Evolutionary conservation across 2,888 invertebrate genomes (phyloP).

Genomic region (Platerodrilus igneus): DNA sequence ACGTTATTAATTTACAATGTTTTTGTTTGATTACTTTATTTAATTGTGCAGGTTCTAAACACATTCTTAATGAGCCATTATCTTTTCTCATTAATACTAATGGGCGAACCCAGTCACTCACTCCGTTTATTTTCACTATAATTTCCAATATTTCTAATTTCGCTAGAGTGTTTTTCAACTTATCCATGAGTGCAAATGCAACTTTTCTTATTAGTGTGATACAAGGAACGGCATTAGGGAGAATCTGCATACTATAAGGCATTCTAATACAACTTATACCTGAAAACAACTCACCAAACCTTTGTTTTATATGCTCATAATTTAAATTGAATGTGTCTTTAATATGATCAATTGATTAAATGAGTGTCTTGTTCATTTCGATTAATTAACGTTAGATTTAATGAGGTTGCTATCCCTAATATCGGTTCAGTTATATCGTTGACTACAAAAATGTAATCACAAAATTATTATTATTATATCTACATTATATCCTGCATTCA

Average conservation of each 20-base stretch:
- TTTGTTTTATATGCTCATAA: too few species aligned
- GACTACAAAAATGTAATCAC: too few species aligned
- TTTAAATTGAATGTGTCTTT: too few species aligned
- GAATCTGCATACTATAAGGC: conserved; percentile 16
- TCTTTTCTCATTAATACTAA: conserved; percentile 23
- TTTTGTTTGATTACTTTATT: conserved; percentile 21
- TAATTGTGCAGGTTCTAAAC: conserved; percentile 23
- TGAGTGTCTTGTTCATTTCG: too few species aligned
- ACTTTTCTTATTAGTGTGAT: conserved; percentile 19
- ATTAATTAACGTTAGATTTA: too few species aligned
- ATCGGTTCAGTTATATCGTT: too few species aligned
- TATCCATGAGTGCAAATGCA: conserved; percentile 13
- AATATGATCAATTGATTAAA: too few species aligned
- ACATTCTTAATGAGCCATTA: conserved; percentile 20
- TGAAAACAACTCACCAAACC: conserved; percentile 14
- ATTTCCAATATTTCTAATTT: conserved; percentile 18
- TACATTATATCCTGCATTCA: too few species aligned
- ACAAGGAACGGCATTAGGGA: conserved; percentile 12
- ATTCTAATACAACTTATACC: conserved; percentile 16
- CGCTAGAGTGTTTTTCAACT: conserved; percentile 21
- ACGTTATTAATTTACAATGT: conserved; percentile 14
- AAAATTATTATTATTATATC: too few species aligned
- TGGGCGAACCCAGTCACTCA: conserved; percentile 24
- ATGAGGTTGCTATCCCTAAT: too few species aligned
- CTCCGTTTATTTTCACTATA: conserved; percentile 17